These are phyloP conservation scores for Coecobrya sp. DNA, from an alignment of 2,888 invertebrate species.

Conservation along the genomic window DNA sequence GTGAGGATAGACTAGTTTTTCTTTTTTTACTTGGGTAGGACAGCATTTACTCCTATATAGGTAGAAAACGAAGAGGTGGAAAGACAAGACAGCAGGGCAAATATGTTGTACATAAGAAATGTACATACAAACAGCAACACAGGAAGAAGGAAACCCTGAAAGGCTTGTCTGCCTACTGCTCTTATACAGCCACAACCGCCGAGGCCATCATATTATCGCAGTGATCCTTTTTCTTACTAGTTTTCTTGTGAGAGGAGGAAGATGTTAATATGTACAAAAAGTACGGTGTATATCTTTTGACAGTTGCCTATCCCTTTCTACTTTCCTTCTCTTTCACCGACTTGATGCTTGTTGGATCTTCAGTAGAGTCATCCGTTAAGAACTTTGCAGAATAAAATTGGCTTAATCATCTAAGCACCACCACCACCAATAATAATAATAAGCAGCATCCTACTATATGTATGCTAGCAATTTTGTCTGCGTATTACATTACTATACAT, in stretches of 20 bases:
- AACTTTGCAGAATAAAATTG: slow-evolving; percentile 12
- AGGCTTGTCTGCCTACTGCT: slow-evolving; percentile 12
- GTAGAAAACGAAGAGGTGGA: background rate
- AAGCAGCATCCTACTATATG: background rate
- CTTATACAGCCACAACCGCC: background rate
- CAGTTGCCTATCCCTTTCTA: slow-evolving; percentile 11
- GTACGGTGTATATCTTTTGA: slow-evolving; percentile 18
- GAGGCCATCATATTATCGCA: background rate
- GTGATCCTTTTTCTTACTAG: background rate
- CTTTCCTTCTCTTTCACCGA: background rate
- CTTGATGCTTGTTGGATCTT: background rate
- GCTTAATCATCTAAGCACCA: slow-evolving; percentile 45
- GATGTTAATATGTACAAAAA: background rate
- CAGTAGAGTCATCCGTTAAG: background rate
- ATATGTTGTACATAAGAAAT: background rate
- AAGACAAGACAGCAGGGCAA: background rate
- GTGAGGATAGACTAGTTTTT: background rate
- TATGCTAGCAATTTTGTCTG: background rate
- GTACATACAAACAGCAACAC: background rate
- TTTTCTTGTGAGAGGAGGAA: background rate
- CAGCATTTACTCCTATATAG: background rate
- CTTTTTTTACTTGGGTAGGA: background rate
- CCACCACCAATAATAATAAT: background rate
- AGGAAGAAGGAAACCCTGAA: slow-evolving; percentile 29
- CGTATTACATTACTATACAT: background rate